Evolutionary conservation across 92 coral and sea anemone genomes (phyloP), one percentile per base, ranked within the genome.

Genomic region (Epizoanthus scotinus): DNA sequence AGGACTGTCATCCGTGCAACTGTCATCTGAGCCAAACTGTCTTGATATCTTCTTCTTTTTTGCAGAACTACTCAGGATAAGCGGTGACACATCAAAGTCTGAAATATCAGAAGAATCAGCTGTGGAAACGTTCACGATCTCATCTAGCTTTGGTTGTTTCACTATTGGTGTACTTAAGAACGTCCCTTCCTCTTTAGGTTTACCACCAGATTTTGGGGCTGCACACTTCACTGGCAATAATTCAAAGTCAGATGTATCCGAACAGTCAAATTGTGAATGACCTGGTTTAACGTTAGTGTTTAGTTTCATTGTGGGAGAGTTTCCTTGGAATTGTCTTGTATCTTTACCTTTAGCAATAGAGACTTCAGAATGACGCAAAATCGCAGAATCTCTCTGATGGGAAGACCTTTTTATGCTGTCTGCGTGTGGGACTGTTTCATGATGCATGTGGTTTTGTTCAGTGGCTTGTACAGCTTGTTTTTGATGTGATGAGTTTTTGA

Each of bases 41-140:
- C 56, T 75, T 34, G 25, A 40, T 60, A 54, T 75, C 55, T 75
- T 75, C 25, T 20, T 75, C 55, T 58, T 75, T 38, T 14, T 75
- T 5, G 81, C 38, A 22, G 81, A 75, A 42, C 29, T 75, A 7
- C 68, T 59, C 14, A 56, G 81, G 42, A 22, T 75, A 8, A 75
- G 9, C 40, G 69, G 68, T 57, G 81, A 75, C 44, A 19, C 5
- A 26, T 8, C 36, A 56, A 58, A 58, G 26, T 73, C 79, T 34
- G 81, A 75, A 10, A 44, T 20, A 75, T 75, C 81, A 31, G 67
- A 58, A 24, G 59, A 66, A 20, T 60, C 68, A 21, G 19, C 44
- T 10, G 22, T 24, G 19, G 56, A 13, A 10, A 60, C 12, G 22
- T 12, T 20, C 13, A 22, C 26, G 12, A 12, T 0, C 10, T 38